Evolutionary conservation across 2,888 invertebrate species (phyloP).

Genomic region (Troides oblongomaculatus): DNA sequence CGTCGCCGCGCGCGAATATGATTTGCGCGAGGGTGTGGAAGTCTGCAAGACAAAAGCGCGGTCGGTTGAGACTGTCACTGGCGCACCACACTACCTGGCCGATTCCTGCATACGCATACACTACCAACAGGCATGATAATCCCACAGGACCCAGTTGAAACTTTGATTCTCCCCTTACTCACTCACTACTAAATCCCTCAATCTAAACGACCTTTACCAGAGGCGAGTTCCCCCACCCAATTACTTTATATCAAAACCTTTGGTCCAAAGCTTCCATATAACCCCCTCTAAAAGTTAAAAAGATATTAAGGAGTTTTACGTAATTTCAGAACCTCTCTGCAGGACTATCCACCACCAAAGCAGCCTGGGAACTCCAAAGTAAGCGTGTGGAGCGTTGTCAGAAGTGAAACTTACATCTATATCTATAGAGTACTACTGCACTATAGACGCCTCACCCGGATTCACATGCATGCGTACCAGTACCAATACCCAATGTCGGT

Average conservation of each 20-base stretch:
- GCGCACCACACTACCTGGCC: not conserved
- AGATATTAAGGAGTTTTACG: too few species aligned
- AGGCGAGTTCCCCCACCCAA: too few species aligned
- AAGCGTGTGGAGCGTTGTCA: conserved; percentile 10
- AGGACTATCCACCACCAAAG: not conserved
- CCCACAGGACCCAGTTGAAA: too few species aligned
- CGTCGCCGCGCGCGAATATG: conserved; percentile 83
- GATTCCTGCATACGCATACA: not conserved
- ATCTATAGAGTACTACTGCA: conserved; percentile 15
- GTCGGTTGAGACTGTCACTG: conserved; percentile 44
- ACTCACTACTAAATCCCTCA: too few species aligned
- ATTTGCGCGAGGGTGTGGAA: conserved; percentile 88
- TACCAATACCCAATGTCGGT: conserved; percentile 14
- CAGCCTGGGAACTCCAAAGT: conserved; percentile 16
- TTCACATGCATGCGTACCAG: conserved; percentile 18
- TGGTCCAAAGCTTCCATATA: too few species aligned
- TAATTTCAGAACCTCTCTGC: too few species aligned
- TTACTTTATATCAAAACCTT: too few species aligned
- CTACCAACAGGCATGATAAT: too few species aligned
- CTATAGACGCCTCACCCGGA: conserved; percentile 15
- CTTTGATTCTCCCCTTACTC: too few species aligned
- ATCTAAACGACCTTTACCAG: too few species aligned
- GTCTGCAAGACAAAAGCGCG: conserved; percentile 83
- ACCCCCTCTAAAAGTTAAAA: too few species aligned
- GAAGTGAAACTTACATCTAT: conserved; percentile 22